These are phyloP conservation scores for Brenthis hecate DNA, from an alignment of 2,888 invertebrate genomes.

Conservation along the genomic window DNA sequence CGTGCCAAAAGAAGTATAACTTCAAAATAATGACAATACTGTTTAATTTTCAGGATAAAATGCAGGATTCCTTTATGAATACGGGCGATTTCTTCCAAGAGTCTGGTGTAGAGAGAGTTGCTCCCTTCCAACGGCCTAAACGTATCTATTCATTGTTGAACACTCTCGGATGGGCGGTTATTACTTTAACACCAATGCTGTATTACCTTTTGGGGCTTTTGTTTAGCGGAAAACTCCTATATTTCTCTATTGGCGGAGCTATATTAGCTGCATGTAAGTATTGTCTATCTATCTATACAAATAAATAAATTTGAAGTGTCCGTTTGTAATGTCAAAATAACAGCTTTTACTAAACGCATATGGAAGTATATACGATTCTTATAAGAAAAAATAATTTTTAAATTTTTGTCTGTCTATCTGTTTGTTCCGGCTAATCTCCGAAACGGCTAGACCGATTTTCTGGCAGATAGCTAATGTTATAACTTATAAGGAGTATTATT, in stretches of 20 bases:
- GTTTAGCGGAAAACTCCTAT: conserved; percentile 87
- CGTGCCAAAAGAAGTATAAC: too few relatives aligned
- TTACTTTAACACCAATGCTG: conserved; percentile 87
- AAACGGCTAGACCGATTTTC: neutral
- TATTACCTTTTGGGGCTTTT: conserved; percentile 86
- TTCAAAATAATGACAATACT: neutral
- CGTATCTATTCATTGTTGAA: conserved; percentile 87
- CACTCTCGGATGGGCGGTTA: conserved; percentile 86
- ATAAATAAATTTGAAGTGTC: too few relatives aligned
- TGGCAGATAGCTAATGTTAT: too few relatives aligned
- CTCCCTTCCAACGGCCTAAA: conserved; percentile 81
- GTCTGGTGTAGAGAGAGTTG: conserved; percentile 86
- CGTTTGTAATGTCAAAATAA: too few relatives aligned
- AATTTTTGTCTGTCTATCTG: neutral
- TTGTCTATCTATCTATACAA: neutral
- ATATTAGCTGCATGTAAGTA: conserved; percentile 91
- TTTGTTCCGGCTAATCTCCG: neutral
- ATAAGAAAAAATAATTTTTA: neutral
- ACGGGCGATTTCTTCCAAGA: conserved; percentile 91
- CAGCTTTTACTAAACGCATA: too few relatives aligned
- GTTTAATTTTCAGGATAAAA: conserved; percentile 83
- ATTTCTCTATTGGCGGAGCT: conserved; percentile 86
- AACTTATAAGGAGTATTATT: too few relatives aligned
- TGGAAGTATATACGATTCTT: too few relatives aligned
- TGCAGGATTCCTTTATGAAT: conserved; percentile 87